Percentiles rank a stretch among this genome's conserved stretches.
Conservation (phyloP, 2,888 invertebrate species). For the Agrilus mali region DNA sequence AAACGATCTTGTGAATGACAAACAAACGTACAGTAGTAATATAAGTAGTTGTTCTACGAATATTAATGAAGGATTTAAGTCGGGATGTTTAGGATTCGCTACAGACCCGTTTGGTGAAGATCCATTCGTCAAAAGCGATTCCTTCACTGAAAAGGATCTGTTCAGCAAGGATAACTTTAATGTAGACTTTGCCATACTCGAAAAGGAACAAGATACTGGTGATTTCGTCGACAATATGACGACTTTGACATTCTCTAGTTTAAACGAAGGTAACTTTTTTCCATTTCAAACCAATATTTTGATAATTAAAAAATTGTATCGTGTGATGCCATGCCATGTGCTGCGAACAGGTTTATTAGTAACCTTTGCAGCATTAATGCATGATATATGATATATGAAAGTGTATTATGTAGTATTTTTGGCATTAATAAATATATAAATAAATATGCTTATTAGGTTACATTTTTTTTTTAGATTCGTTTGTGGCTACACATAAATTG, state of each 20-base stretch:
- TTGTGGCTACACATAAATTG: not conserved
- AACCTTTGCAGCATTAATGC: too few species aligned
- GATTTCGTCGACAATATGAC: conserved; percentile 19
- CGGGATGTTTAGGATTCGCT: conserved; percentile 30
- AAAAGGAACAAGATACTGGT: conserved; percentile 19
- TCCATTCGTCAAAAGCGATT: conserved; percentile 60
- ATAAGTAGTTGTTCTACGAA: conserved; percentile 7
- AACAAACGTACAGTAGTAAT: conserved; percentile 15
- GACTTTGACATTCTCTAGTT: too few species aligned
- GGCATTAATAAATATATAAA: too few species aligned
- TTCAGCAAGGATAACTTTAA: conserved; percentile 41
- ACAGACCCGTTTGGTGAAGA: conserved; percentile 57
- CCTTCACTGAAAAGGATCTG: conserved; percentile 53
- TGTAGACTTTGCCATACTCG: conserved; percentile 21
- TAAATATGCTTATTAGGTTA: too few species aligned
- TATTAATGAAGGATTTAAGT: conserved; percentile 12
- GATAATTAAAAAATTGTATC: too few species aligned
- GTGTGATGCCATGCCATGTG: too few species aligned
- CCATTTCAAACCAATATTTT: too few species aligned
- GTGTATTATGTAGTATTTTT: too few species aligned
- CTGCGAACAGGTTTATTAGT: too few species aligned
- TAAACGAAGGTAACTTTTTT: too few species aligned
- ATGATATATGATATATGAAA: too few species aligned
- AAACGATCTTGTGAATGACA: conserved; percentile 58
- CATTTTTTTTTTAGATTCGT: not conserved